These are phyloP conservation scores for Limnephilus marmoratus DNA, from an alignment of 2,888 invertebrate species.

Conservation along the genomic window DNA sequence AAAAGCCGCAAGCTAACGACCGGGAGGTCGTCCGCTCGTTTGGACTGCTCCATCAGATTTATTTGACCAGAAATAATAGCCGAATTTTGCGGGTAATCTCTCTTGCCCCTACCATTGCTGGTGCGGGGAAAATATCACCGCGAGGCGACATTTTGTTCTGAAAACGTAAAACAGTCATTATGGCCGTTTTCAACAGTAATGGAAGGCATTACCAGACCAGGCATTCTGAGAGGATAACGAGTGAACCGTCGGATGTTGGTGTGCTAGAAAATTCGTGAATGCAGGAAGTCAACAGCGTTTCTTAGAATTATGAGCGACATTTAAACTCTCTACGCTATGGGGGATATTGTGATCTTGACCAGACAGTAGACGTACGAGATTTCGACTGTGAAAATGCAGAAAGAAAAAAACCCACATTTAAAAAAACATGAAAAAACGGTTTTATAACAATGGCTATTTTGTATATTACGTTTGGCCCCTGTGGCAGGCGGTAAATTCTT, in stretches of 20 bases:
- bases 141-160: neutral
- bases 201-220: neutral
- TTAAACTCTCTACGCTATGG: neutral
- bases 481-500: too few relatives aligned
- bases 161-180: neutral
- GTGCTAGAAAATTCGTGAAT: neutral
- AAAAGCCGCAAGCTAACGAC: neutral
- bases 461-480: too few relatives aligned
- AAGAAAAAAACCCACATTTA: too few relatives aligned
- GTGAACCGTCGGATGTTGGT: neutral
- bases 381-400: neutral
- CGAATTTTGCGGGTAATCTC: neutral
- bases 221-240: neutral
- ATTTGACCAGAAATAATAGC: conserved; percentile 18
- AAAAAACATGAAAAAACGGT: too few relatives aligned
- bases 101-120: neutral
- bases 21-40: neutral
- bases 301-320: neutral
- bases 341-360: neutral
- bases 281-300: neutral
- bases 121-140: neutral
- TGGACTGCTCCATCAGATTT: neutral
- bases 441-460: too few relatives aligned
- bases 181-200: neutral
- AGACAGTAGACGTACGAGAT: neutral